A percentile compares a stretch with the other conserved stretches of the same genome.
phyloP scores from a whole-genome alignment of 2,113 vertebrate genomes.

The Eubucco bourcierii region DNA sequence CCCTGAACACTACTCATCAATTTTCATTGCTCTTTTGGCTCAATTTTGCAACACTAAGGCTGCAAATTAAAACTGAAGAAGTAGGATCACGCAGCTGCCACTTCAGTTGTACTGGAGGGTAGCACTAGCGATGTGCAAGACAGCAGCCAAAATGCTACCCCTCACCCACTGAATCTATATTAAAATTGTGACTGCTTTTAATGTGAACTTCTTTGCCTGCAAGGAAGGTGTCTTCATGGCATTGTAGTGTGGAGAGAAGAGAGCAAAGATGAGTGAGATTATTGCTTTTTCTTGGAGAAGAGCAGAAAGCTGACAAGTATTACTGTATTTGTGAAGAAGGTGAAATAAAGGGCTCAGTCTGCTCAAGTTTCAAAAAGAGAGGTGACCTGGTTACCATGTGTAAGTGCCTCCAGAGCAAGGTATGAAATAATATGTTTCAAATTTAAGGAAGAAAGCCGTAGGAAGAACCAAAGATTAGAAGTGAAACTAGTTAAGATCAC shows the following conservation, averaged over 20 bases:
- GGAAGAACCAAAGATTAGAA: neutral
- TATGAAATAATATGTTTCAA: neutral
- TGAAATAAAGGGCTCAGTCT: neutral
- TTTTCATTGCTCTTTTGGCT: neutral
- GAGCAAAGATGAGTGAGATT: neutral
- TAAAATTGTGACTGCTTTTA: neutral
- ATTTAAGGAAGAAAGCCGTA: neutral
- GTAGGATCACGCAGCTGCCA: neutral
- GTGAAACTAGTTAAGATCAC: constrained; percentile 8
- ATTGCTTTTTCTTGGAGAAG: neutral
- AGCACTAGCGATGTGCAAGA: neutral
- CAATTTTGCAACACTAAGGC: neutral
- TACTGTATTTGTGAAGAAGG: neutral
- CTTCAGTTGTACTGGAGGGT: neutral
- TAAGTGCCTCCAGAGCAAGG: neutral
- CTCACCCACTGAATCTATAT: accelerated
- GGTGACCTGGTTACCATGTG: neutral
- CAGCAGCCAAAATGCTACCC: neutral
- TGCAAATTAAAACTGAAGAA: neutral
- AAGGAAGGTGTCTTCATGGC: neutral
- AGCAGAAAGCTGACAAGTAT: neutral
- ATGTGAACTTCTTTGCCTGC: neutral
- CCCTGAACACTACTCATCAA: neutral
- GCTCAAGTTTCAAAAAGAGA: neutral
- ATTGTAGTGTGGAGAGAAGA: neutral